These are phyloP conservation scores for Cyprinodon tularosa DNA, from an alignment of 2,113 vertebrate species.

Conservation along the genomic window DNA sequence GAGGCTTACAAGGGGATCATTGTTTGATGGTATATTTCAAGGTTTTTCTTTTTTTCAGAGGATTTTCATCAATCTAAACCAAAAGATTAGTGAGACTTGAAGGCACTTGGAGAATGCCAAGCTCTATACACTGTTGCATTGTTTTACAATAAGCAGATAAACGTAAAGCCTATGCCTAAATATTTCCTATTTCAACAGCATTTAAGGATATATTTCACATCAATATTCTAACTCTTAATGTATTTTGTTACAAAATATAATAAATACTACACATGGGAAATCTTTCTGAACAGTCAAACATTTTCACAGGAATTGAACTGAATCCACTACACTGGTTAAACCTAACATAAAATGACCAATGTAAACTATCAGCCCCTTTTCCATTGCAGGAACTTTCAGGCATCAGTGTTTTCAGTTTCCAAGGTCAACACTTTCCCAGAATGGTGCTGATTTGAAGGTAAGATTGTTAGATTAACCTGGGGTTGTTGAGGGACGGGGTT, in stretches of 20 bases:
- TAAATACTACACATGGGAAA: neutral
- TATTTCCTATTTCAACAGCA: neutral
- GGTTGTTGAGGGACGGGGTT: no score
- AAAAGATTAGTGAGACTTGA: neutral
- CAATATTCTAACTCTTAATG: neutral
- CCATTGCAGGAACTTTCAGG: no score
- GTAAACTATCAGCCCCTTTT: no score
- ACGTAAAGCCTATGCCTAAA: neutral
- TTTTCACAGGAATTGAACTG: neutral
- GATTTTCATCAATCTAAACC: slow-evolving; percentile 6
- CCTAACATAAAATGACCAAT: no score
- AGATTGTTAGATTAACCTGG: no score
- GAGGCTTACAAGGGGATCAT: neutral
- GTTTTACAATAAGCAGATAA: neutral
- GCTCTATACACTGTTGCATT: neutral
- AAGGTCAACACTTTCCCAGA: no score
- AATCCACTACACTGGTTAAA: no score
- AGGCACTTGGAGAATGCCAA: neutral
- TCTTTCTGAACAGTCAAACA: neutral
- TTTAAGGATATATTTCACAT: neutral
- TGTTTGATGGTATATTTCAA: neutral
- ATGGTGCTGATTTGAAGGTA: no score
- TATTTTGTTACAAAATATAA: neutral
- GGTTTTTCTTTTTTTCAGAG: neutral
- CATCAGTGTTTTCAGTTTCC: no score